Base-by-base conservation (phyloP, 2,888 invertebrate genomes). In the Drosophila sordidapex region DNA sequence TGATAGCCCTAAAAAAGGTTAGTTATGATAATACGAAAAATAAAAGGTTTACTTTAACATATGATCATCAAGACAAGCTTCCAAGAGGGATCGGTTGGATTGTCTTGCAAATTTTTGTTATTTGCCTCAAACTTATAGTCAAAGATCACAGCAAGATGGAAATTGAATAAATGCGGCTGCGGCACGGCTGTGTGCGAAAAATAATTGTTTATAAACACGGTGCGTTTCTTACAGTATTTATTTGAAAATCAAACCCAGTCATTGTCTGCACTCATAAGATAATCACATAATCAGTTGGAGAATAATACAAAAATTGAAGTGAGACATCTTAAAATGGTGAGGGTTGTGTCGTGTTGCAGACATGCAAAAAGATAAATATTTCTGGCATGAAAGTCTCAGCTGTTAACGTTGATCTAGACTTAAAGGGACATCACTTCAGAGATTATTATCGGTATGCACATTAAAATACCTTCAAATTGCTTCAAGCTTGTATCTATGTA, bases 1-100 rank as follows among this genome's bases (percentile, higher is more conserved):
- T 65, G 78, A 81, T 70, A 59, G 43, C 66, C 61, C 65, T 61
- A 70, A 58, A 70, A 67, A 61, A 69, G 43, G 54, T 79, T 62
- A 56, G 48, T 49, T 66, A 60, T 60, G 60, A 49, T 49, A 56
- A 51, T 0, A 15, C 27, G 2, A 18, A 8, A 48, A 49, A 2
- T n/a, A 64, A 21, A 21, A 8, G 46, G 18, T 40, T 40, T 40
- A n/a, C n/a, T 4, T 40, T n/a, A 40, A 25, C 46, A 46, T 46
- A 15, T 25, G 13, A 46, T 25, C 21, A 25, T 7, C 4, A 15
- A 46, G 21, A 15, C 21, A 15, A 25, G 0, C 7, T 25, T 15
- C 4, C 46, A 13, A 25, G 2, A 15, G 46, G 4, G 1, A 46
- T 7, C 3, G 21, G 1, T 46, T 46, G 7, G 21, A 43, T 6